Conservation (phyloP, 2,888 invertebrate genomes). For the Aelia acuminata region DNA sequence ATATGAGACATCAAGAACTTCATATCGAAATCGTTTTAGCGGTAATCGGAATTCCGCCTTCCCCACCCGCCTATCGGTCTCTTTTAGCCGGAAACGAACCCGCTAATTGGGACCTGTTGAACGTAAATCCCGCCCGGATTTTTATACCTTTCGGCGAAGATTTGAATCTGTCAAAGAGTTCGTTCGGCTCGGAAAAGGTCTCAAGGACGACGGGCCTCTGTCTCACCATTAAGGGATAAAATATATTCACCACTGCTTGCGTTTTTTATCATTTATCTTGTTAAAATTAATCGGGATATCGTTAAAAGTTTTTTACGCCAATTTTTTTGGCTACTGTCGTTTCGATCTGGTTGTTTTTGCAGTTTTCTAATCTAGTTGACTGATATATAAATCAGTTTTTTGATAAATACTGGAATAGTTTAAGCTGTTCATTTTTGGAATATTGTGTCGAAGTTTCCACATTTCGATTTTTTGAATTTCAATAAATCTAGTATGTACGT, state of each 20-base stretch:
- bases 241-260: not conserved
- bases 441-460: no score
- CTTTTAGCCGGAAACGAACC: not conserved
- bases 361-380: no score
- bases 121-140: not conserved
- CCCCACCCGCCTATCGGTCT: not conserved
- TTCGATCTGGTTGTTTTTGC: not conserved
- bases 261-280: not conserved
- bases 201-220: not conserved
- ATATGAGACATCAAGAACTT: not conserved
- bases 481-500: no score
- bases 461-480: no score
- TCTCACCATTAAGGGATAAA: not conserved
- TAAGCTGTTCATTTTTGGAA: no score
- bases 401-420: no score
- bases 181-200: not conserved
- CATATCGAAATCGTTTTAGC: slow-evolving; percentile 18
- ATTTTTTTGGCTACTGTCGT: not conserved
- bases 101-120: slow-evolving; percentile 24
- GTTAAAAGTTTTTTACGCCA: not conserved
- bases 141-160: not conserved
- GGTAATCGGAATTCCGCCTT: not conserved
- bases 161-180: not conserved
- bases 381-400: no score
- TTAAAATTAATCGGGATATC: not conserved